Percentiles rank a stretch among this genome's conserved stretches.
phyloP scores from a whole-genome alignment of 2,113 vertebrate genomes.

The Anoura caudifer region DNA sequence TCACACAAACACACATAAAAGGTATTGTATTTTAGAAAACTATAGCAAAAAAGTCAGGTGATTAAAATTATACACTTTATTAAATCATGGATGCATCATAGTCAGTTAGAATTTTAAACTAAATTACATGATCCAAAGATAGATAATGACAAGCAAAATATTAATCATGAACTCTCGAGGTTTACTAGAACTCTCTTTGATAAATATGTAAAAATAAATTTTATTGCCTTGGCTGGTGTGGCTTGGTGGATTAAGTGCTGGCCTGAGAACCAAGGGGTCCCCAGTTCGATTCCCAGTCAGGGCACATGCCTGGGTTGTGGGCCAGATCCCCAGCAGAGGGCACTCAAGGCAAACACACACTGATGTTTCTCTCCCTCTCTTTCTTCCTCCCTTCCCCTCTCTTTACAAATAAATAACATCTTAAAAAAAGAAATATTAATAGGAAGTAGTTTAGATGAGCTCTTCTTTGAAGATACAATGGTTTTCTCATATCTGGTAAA shows the following conservation, averaged over 20 bases:
- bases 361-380: too few relatives aligned
- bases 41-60: neutral
- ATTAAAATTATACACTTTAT: slow-evolving; percentile 30
- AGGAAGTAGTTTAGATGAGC: neutral
- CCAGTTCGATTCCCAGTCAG: too few relatives aligned
- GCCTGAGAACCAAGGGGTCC: too few relatives aligned
- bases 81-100: neutral
- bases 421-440: neutral
- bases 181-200: neutral
- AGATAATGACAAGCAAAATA: neutral
- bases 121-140: slow-evolving; percentile 30
- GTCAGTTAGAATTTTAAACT: slow-evolving; percentile 39
- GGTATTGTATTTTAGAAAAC: neutral
- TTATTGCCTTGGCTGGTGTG: neutral
- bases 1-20: neutral
- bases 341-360: too few relatives aligned
- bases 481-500: neutral
- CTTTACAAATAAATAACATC: too few relatives aligned
- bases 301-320: too few relatives aligned
- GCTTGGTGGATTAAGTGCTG: too few relatives aligned
- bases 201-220: neutral
- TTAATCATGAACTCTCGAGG: neutral
- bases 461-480: neutral
- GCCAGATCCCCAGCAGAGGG: too few relatives aligned
- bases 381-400: too few relatives aligned